Conservation (phyloP, 2,113 vertebrate species). For the Ranitomeya variabilis region DNA sequence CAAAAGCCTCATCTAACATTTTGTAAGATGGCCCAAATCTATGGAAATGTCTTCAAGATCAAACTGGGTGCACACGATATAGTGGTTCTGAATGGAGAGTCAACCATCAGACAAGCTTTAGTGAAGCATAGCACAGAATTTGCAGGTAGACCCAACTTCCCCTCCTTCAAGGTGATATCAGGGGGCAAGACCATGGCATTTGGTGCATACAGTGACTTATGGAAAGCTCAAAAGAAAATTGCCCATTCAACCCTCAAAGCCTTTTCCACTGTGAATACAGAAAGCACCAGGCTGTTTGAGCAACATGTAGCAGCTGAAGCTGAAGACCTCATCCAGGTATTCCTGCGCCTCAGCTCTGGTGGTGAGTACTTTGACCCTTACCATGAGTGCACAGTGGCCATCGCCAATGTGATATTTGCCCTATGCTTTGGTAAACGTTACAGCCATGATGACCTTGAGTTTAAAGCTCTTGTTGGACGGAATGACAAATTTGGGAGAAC, state of each 20-base stretch:
- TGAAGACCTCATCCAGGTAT: conserved; percentile 72
- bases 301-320: conserved; percentile 77
- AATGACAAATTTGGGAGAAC: conserved; percentile 81
- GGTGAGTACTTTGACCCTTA: conserved; percentile 72
- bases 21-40: conserved; percentile 70
- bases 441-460: conserved; percentile 77
- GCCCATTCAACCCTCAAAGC: conserved; percentile 78
- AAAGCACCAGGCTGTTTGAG: conserved; percentile 75
- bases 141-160: conserved; percentile 83
- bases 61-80: conserved; percentile 76
- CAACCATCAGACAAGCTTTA: conserved; percentile 77
- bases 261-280: conserved; percentile 75
- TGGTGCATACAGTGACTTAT: conserved; percentile 74
- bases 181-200: conserved; percentile 82
- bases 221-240: conserved; percentile 78
- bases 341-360: conserved; percentile 67
- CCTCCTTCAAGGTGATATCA: conserved; percentile 79
- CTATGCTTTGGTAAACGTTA: conserved; percentile 86
- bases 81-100: conserved; percentile 81
- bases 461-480: conserved; percentile 73
- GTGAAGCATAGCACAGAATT: conserved; percentile 76
- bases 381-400: conserved; percentile 75
- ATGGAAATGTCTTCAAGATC: conserved; percentile 81
- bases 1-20: conserved; percentile 81
- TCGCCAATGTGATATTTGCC: conserved; percentile 81